A percentile compares a stretch with the other conserved stretches of the same genome.
phyloP scores from a whole-genome alignment of 2,113 vertebrate genomes.

The Lipotes vexillifer region DNA sequence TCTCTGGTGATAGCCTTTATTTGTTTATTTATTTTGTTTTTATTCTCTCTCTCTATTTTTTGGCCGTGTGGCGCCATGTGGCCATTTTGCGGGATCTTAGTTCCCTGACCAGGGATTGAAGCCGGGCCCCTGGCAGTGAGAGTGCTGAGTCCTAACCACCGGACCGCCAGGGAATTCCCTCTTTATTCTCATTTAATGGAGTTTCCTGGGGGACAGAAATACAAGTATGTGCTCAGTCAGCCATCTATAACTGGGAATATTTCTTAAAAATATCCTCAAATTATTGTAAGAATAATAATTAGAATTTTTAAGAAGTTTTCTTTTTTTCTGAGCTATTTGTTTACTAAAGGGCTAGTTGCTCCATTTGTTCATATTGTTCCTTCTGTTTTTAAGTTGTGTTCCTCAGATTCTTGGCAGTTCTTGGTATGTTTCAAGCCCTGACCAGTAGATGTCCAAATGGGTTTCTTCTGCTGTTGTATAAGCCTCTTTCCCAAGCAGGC shows the following conservation, averaged over 20 bases:
- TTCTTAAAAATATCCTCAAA: neutral
- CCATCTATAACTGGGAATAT: neutral
- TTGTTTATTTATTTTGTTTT: neutral
- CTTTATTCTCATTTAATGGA: neutral
- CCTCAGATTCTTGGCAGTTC: neutral
- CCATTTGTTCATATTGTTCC: neutral
- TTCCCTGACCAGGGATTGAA: neutral
- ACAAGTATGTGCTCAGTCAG: neutral
- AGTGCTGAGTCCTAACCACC: neutral
- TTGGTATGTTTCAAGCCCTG: neutral
- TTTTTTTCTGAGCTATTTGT: neutral
- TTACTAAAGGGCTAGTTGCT: neutral
- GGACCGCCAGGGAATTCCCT: neutral
- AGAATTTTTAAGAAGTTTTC: neutral
- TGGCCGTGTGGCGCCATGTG: neutral
- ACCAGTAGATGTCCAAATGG: neutral
- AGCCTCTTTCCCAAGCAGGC: neutral
- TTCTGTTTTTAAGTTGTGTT: constrained; percentile 28
- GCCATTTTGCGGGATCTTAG: neutral
- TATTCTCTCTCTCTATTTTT: no score
- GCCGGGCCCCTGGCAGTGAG: neutral
- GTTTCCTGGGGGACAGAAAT: neutral
- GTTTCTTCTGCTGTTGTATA: neutral
- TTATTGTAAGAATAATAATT: neutral
- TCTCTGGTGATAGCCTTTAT: neutral